Evolutionary conservation across 2,888 invertebrate species (phyloP), one percentile per base, ranked within the genome.

Genomic region (Andrena flavipes): DNA sequence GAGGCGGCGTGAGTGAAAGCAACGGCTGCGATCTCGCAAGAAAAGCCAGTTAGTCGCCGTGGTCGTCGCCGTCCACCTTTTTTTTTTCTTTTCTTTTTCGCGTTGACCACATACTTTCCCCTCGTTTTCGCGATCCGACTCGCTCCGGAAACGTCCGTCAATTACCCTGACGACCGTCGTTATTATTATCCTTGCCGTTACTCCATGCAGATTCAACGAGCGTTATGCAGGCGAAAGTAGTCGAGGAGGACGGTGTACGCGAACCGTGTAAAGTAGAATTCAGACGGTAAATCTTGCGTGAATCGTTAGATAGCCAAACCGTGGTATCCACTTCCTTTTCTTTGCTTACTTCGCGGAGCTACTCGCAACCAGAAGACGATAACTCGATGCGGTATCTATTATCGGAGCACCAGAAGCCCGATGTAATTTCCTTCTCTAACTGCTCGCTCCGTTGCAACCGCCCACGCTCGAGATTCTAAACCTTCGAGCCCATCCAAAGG

Each of bases 1-100:
- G 67, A 16, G 35, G 16, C 33, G 54, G 29, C 80, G 76, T 42
- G 73, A 85, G 89, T 87, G 89, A 89, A 89, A 89, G 89, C 87
- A 68, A 51, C 72, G 62, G 59, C 48, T 71, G 72, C 65, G 60
- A 84, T 82, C 78, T 71, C 76, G 75, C 77, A 76, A 73, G 84
- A 82, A 74, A 87, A 87, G 84, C 81, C 80, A 51, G 63, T 56
- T 56, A 56, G 56, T 74, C 80, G 71, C 72, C 69, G 49, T 29
- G 26, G 20, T 20, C 2, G 51, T 30, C 7, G 67, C 20, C 65
- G 49, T 51, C 42, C 76, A 62, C 77, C 20, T 23, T 59, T 35
- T 26, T 26, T 26, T 23, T 63, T 20, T 59, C 29, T 26, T 26
- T 26, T 23, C 56, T 20, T n/a, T 16, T 7, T 26, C 42, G 29